A percentile compares a stretch with the other conserved stretches of the same genome.
These are phyloP conservation scores for Enhydra lutris DNA, from an alignment of 2,113 vertebrate species.

Conservation along the genomic window DNA sequence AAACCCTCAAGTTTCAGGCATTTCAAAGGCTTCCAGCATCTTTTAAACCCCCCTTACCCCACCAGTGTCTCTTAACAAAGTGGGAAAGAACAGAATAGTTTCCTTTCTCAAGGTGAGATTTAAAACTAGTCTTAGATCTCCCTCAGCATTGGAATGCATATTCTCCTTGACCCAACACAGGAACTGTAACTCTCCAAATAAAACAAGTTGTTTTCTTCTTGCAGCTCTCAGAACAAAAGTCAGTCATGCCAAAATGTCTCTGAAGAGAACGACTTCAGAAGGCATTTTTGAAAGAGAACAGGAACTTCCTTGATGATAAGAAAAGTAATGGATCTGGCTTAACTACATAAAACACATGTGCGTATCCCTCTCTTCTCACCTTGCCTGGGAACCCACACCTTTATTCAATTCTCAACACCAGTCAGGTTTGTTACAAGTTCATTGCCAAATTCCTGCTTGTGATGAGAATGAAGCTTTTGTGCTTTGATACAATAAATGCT, in stretches of 20 bases:
- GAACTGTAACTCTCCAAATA: neutral
- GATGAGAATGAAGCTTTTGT: neutral
- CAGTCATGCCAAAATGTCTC: neutral
- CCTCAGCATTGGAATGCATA: neutral
- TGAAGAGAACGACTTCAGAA: neutral
- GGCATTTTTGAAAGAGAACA: neutral
- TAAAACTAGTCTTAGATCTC: conserved; percentile 29
- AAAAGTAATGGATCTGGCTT: neutral
- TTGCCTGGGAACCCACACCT: neutral
- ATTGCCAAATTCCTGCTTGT: neutral
- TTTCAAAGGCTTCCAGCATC: neutral
- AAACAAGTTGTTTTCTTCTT: conserved; percentile 35
- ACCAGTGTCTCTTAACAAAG: neutral
- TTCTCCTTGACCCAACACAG: neutral
- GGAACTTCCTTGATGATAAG: neutral
- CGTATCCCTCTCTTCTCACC: neutral
- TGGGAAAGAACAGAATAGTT: neutral
- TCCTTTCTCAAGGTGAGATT: conserved; percentile 30
- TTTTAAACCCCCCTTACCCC: neutral
- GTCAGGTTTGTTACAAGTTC: neutral
- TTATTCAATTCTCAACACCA: neutral
- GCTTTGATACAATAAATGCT: neutral
- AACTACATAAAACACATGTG: neutral
- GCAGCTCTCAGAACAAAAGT: neutral
- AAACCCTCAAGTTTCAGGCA: neutral